phyloP scores from a whole-genome alignment of 2,888 invertebrate genomes.

The Eledone cirrhosa region DNA sequence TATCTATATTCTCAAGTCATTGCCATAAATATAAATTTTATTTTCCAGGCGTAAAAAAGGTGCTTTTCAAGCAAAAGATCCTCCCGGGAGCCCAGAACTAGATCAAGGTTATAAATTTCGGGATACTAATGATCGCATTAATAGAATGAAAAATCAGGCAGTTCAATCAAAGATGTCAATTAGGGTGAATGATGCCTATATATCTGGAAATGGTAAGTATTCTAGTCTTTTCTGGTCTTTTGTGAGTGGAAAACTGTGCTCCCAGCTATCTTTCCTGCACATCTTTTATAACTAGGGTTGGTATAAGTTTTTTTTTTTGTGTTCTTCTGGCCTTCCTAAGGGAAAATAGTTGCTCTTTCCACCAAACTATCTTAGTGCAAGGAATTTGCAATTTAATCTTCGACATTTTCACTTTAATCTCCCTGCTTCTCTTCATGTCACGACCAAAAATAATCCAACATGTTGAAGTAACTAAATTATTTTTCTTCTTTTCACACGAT shows the following conservation, averaged over 20 bases:
- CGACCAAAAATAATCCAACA: background rate
- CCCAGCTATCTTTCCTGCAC: background rate
- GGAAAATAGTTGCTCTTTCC: too few relatives aligned
- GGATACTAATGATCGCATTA: slow-evolving; percentile 88
- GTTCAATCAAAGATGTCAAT: slow-evolving; percentile 37
- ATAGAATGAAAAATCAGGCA: slow-evolving; percentile 55
- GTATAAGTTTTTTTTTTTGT: background rate
- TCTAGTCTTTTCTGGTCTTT: background rate
- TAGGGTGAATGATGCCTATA: slow-evolving; percentile 38
- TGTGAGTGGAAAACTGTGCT: too few relatives aligned
- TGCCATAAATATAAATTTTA: background rate
- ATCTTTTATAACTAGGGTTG: background rate
- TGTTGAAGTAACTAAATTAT: slow-evolving; percentile 24
- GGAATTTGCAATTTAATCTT: background rate
- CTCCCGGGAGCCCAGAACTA: slow-evolving; percentile 71
- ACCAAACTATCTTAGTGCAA: too few relatives aligned
- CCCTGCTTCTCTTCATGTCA: background rate
- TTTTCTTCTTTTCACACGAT: slow-evolving; percentile 14
- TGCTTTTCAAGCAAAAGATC: slow-evolving; percentile 77
- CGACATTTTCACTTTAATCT: background rate
- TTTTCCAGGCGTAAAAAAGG: slow-evolving; percentile 78
- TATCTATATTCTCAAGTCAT: too few relatives aligned
- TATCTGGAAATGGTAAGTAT: slow-evolving; percentile 43
- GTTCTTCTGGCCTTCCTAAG: background rate
- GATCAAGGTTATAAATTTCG: slow-evolving; percentile 84